Base-by-base conservation (phyloP, 2,113 vertebrate genomes). In the Hepsetus odoe region DNA sequence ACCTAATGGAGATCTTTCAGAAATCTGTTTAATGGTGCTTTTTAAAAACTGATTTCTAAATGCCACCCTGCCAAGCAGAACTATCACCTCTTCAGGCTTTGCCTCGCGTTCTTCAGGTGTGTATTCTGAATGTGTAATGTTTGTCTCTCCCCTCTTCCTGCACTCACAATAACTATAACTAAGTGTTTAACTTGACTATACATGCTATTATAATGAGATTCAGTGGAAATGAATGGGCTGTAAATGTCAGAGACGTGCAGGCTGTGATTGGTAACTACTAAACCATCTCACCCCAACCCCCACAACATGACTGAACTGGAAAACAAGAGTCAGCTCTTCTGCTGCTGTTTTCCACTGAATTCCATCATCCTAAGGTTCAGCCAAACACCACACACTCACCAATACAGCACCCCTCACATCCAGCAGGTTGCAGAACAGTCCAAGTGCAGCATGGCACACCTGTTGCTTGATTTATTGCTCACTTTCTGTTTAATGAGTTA, bases 131-230 rank as follows among this genome's bases (percentile, higher is more conserved):
- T 28, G 33, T 33, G 55, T 28, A 22, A 13, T 77, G 58, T 35
- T 42, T 9, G 53, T 26, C 7, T 4, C 28, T 44, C 4, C n/a
- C 20, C 49, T 12, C 2, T 22, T 55, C 8, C 13, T 53, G 18
- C 16, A 69, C 51, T 4, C 67, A 38, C 44, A 2, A 30, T 92
- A 90, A 90, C 89, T 88, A 89, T 84, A 83, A 90, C 87, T 85
- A 91, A 86, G 86, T 87, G 82, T 89, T 93, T 88, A 91, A 92
- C 89, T 88, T 74, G 77, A 81, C 84, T 89, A 86, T 90, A 90
- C 77, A 86, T 83, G 83, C 87, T 53, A 84, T 71, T 33, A 84
- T 80, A 81, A 72, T 73, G 84, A 44, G 71, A 53, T 84, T 71
- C 79, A 79, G 83, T 80, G 62, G 82, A 69, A 28, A 84, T 76